phyloP scores from a whole-genome alignment of 2,797 vertebrate genomes.

The Periparus ater region DNA sequence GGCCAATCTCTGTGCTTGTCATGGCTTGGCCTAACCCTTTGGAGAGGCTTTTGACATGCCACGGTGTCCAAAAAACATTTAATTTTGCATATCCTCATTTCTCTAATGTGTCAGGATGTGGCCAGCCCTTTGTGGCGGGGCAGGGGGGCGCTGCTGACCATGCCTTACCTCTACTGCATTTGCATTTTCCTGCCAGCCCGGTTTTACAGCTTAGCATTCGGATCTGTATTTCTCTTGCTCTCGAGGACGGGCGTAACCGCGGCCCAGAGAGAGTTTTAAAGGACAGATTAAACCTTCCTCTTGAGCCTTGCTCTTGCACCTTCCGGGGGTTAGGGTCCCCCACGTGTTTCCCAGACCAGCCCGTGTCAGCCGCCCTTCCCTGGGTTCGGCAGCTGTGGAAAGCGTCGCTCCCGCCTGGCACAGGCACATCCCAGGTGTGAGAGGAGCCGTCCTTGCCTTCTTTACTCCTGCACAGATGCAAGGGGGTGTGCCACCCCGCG shows the following conservation, averaged over 20 bases:
- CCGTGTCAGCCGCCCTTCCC: neutral
- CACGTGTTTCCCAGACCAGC: neutral
- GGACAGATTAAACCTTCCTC: neutral
- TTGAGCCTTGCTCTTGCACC: neutral
- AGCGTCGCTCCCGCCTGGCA: fast-evolving
- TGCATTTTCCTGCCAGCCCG: neutral
- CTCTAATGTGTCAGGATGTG: neutral
- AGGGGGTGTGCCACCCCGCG: fast-evolving
- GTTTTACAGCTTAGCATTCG: slow-evolving; percentile 69
- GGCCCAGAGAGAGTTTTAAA: neutral
- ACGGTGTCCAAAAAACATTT: neutral
- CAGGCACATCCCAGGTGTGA: fast-evolving
- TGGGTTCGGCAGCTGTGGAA: neutral
- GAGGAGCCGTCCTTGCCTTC: neutral
- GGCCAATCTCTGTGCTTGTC: neutral
- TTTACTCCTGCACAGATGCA: neutral
- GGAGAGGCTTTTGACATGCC: neutral
- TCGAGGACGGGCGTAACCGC: neutral
- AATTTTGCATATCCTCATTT: neutral
- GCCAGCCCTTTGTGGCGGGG: neutral
- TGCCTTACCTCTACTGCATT: neutral
- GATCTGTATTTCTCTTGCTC: neutral
- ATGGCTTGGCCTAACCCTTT: neutral
- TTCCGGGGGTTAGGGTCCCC: neutral
- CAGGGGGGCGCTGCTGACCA: neutral